These are phyloP conservation scores for Ptilonorhynchus violaceus DNA, from an alignment of 2,113 vertebrate species.

Conservation along the genomic window DNA sequence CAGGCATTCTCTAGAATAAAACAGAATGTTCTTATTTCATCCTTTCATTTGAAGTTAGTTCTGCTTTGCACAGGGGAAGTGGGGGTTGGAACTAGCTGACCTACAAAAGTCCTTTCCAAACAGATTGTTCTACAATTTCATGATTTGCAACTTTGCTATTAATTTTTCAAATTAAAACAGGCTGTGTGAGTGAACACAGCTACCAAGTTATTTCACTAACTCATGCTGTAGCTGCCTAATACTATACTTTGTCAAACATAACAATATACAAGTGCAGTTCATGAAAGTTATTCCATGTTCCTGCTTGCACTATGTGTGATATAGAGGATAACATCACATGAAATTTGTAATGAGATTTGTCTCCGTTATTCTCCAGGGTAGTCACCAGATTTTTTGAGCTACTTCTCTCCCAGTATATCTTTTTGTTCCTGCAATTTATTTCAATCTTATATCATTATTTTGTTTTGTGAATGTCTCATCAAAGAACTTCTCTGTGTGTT, in stretches of 20 bases:
- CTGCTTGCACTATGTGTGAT: neutral
- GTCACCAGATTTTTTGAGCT: neutral
- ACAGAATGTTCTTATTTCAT: neutral
- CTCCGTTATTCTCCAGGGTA: conserved; percentile 19
- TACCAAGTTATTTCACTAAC: neutral
- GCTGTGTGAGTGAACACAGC: neutral
- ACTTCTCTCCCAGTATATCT: neutral
- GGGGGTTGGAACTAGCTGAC: neutral
- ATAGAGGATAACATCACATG: neutral
- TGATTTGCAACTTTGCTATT: neutral
- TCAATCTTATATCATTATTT: conserved; percentile 5
- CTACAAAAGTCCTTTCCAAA: conserved; percentile 12
- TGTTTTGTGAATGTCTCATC: neutral
- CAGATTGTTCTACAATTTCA: neutral
- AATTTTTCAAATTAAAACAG: conserved; percentile 17
- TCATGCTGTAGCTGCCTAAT: neutral
- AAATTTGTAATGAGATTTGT: conserved; percentile 42
- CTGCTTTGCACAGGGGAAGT: neutral
- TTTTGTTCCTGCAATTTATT: conserved; percentile 7
- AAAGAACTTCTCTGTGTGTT: neutral
- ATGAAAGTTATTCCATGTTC: conserved; percentile 11
- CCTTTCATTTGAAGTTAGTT: conserved; percentile 16
- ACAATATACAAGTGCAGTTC: neutral
- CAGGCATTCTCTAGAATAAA: neutral
- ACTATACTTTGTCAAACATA: conserved; percentile 6